phyloP scores from a whole-genome alignment of 2,113 vertebrate species.

The Ciconia boyciana region DNA sequence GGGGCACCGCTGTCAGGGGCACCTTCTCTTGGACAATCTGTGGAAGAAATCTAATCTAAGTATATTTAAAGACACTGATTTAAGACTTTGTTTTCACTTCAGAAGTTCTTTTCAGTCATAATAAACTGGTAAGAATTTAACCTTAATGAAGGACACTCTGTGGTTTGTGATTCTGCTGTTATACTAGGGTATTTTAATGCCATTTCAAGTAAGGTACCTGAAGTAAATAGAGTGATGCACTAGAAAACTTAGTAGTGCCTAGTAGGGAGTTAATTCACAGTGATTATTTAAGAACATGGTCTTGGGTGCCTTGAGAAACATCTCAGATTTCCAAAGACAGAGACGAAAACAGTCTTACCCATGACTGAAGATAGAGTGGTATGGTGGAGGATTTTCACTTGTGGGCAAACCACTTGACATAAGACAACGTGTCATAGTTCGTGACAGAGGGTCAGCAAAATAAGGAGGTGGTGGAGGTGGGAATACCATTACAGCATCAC shows the following conservation, averaged over 20 bases:
- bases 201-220: neutral
- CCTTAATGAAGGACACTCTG: neutral
- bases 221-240: neutral
- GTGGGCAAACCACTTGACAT: neutral
- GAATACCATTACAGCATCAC: conserved; percentile 76
- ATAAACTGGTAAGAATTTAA: neutral
- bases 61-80: neutral
- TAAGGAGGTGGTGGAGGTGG: conserved; percentile 80
- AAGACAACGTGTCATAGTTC: neutral
- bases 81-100: neutral
- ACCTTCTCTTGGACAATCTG: neutral
- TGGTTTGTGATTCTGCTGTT: neutral
- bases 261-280: neutral
- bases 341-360: conserved; percentile 65
- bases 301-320: neutral
- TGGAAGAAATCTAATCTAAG: neutral
- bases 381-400: conserved; percentile 72
- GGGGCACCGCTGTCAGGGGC: neutral
- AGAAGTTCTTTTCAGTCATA: neutral
- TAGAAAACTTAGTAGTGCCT: neutral
- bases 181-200: neutral
- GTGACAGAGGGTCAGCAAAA: conserved; percentile 66
- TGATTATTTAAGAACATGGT: neutral
- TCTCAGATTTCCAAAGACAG: neutral
- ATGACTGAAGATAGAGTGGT: conserved; percentile 69